Evolutionary conservation across 2,797 vertebrate genomes (phyloP).

Genomic region (Diceros bicornis): DNA sequence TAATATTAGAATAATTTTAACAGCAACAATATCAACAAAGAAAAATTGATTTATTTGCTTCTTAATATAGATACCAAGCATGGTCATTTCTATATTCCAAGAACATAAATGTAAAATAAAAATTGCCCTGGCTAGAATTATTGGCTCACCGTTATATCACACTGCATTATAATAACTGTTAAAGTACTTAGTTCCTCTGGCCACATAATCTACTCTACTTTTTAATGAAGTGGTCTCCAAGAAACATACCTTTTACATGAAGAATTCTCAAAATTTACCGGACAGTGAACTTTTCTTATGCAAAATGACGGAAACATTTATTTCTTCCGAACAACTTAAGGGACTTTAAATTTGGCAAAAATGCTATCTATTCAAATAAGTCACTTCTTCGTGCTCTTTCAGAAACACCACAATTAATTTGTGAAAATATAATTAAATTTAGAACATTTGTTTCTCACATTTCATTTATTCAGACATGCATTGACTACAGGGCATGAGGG

Average conservation of each 20-base stretch:
- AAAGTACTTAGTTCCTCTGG: slow-evolving; percentile 53
- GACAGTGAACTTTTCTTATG: neutral
- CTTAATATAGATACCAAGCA: neutral
- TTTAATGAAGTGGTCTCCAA: neutral
- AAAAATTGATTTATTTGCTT: neutral
- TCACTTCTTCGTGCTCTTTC: neutral
- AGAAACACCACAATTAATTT: slow-evolving; percentile 13
- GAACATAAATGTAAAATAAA: neutral
- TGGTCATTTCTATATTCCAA: neutral
- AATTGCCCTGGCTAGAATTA: neutral
- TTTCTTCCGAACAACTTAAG: neutral
- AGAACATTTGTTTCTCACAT: neutral
- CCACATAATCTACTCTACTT: neutral
- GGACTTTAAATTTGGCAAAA: slow-evolving; percentile 5
- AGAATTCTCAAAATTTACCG: neutral
- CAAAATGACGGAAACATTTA: neutral
- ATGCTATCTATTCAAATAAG: neutral
- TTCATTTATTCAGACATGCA: neutral
- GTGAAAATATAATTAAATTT: neutral
- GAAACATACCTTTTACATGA: slow-evolving; percentile 39
- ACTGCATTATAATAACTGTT: neutral
- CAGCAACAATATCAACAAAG: neutral
- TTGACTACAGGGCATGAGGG: neutral
- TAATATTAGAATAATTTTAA: neutral
- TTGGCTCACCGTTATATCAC: neutral